These are phyloP conservation scores for Amblyornis subalaris DNA, from an alignment of 2,113 vertebrate species.

Conservation along the genomic window DNA sequence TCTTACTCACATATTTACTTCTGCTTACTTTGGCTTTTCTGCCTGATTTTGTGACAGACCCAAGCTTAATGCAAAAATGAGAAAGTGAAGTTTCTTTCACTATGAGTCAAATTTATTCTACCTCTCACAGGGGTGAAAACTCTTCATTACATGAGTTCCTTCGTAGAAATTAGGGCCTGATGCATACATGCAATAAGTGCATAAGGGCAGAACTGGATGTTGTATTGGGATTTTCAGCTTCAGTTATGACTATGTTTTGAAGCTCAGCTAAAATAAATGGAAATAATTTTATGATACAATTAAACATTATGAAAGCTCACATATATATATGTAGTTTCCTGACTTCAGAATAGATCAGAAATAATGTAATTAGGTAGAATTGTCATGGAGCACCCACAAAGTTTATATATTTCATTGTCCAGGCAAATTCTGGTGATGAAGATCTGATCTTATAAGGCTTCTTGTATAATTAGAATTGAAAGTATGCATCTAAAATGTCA, in stretches of 20 bases:
- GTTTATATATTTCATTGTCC: neutral
- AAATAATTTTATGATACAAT: neutral
- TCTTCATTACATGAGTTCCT: neutral
- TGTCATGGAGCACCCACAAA: neutral
- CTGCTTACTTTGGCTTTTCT: neutral
- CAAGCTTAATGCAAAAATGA: neutral
- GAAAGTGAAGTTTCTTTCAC: neutral
- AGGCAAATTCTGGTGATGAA: neutral
- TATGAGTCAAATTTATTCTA: neutral
- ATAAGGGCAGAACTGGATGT: neutral
- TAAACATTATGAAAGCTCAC: neutral
- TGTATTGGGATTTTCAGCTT: neutral
- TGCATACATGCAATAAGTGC: neutral
- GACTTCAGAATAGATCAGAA: neutral
- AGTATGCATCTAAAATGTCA: slow-evolving; percentile 81
- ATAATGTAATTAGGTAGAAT: neutral
- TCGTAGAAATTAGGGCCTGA: neutral
- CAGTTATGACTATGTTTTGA: neutral
- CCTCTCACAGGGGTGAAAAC: neutral
- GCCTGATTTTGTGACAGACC: neutral
- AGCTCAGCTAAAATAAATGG: neutral
- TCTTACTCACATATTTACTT: neutral
- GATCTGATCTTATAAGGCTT: slow-evolving; percentile 63
- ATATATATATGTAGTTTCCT: neutral
- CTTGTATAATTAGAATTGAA: slow-evolving; percentile 68